Evolutionary conservation across 2,113 vertebrate species (phyloP), one percentile per base, ranked within the genome.

Genomic region (Dolichallabes microphthalmus): DNA sequence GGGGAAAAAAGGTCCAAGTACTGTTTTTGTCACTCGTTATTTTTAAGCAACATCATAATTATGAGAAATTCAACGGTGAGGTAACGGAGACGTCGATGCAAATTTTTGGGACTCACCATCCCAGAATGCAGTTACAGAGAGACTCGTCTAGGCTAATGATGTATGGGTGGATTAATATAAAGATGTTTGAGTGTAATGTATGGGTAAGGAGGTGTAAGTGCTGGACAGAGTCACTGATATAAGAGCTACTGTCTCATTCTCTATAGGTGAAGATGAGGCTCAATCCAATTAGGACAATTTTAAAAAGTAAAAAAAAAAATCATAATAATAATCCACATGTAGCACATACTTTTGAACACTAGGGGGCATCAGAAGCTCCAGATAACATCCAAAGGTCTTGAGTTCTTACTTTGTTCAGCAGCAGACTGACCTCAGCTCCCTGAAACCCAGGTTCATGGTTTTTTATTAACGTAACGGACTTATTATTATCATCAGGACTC

Each of bases 321-420:
- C n/a, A n/a, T n/a, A n/a, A n/a, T n/a, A n/a, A n/a, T n/a, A n/a
- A n/a, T n/a, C n/a, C n/a, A n/a, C n/a, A 10, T 90, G 88, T 68
- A 89, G 0, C 71, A 78, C 35, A 82, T 4, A 14, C 0, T 20
- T 81, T 22, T 85, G 45, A 66, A 90, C 94, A 92, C 86, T 22
- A 92, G 94, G 81, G 90, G 92, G 61, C 90, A 78, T 83, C 58
- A 92, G 73, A 90, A 64, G 25, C 81, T 55, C 22, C 78, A 78
- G 8, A 3, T 50, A 75, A 75, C 2, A 6, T 39, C 14, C 11
- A 27, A 58, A n/a, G 32, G 17, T 22, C 64, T 64, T 5, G 25
- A 19, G 14, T 35, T 86, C 64, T 76, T 63, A 74, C 35, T 35
- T 58, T 27, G 35, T 63, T 55, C 57, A 78, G 60, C 63, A 61